Percentiles rank a stretch among this genome's conserved stretches.
These are phyloP conservation scores for Nemurella pictetii DNA, from an alignment of 2,888 invertebrate genomes.

Conservation along the genomic window DNA sequence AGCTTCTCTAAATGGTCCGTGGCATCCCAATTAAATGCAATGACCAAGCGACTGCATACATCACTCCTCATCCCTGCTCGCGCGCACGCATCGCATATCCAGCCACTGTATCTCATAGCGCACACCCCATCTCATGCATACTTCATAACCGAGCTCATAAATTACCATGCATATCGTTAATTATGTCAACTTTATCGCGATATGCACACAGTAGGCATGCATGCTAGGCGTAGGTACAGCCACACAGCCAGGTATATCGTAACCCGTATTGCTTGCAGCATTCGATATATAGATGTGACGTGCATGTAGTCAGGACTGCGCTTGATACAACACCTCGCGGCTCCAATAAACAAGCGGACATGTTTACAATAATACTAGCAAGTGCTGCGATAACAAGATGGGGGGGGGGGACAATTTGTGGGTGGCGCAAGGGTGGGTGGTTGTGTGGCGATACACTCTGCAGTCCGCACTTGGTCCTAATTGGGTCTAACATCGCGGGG, in stretches of 20 bases:
- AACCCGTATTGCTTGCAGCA: neutral
- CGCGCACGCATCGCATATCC: neutral
- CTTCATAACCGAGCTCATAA: conserved; percentile 4
- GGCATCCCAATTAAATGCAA: neutral
- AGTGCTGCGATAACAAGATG: neutral
- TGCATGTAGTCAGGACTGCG: neutral
- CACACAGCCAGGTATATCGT: neutral
- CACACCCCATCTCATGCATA: conserved; percentile 5
- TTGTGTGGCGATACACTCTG: neutral
- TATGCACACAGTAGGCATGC: neutral
- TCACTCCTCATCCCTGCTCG: neutral
- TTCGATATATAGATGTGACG: neutral
- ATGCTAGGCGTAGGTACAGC: neutral
- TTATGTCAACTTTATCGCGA: neutral
- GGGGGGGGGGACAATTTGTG: neutral
- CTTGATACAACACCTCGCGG: neutral
- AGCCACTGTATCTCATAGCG: neutral
- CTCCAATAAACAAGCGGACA: neutral
- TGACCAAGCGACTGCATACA: neutral
- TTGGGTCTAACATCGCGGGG: neutral
- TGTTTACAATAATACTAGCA: neutral
- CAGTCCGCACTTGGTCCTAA: too few relatives aligned
- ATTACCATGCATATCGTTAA: neutral
- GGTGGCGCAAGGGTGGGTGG: neutral
- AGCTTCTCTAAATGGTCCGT: conserved; percentile 22